phyloP scores from a whole-genome alignment of 2,113 vertebrate genomes.

The Planiliza haematocheilus region DNA sequence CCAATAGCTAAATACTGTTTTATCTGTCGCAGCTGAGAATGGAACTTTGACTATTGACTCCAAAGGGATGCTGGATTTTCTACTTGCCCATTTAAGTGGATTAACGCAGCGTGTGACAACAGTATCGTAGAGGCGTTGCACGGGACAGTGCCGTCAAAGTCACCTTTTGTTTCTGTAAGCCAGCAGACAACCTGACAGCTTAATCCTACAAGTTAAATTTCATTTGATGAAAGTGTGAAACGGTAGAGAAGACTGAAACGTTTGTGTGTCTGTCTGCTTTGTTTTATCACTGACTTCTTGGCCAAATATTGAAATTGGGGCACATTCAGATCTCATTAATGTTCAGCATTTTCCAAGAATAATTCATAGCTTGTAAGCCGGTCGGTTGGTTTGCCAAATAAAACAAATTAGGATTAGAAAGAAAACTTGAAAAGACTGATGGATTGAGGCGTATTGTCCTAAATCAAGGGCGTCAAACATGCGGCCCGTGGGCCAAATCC shows the following conservation, averaged over 20 bases:
- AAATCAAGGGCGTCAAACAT: too few relatives aligned
- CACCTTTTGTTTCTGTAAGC: conserved; percentile 35
- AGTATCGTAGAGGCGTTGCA: conserved; percentile 34
- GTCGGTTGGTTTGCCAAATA: too few relatives aligned
- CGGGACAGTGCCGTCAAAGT: conserved; percentile 52
- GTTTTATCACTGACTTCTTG: too few relatives aligned
- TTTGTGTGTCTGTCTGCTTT: too few relatives aligned
- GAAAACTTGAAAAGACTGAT: too few relatives aligned
- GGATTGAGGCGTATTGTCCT: too few relatives aligned
- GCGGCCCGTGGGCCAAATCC: too few relatives aligned
- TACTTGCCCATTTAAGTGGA: conserved; percentile 45
- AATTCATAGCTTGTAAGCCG: too few relatives aligned
- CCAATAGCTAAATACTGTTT: conserved; percentile 25
- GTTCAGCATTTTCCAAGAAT: too few relatives aligned
- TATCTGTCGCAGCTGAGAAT: conserved; percentile 34
- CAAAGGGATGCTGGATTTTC: conserved; percentile 43
- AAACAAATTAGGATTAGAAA: too few relatives aligned
- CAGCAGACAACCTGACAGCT: conserved; percentile 29
- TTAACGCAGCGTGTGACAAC: conserved; percentile 53
- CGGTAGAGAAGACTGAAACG: background rate
- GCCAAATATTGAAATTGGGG: too few relatives aligned
- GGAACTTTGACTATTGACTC: conserved; percentile 44
- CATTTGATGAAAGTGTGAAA: conserved; percentile 23
- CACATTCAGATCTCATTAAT: too few relatives aligned
- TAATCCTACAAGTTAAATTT: conserved; percentile 21